Evolutionary conservation across 2,797 vertebrate genomes (phyloP).

Genomic region (Brotula barbata): DNA sequence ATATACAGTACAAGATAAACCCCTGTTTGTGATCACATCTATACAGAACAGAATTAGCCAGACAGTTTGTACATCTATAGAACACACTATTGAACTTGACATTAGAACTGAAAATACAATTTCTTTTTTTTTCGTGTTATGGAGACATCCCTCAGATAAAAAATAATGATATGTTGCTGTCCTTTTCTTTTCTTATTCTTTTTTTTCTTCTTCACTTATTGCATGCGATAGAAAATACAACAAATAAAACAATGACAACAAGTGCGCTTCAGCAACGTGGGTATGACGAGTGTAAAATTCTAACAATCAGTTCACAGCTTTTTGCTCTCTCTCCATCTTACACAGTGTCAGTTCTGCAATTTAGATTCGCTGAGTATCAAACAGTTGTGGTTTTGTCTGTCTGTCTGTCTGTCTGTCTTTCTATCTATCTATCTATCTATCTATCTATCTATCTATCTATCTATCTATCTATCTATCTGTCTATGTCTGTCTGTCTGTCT

Average conservation of each 20-base stretch:
- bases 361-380: constrained; percentile 80
- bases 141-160: constrained; percentile 73
- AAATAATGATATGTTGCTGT: constrained; percentile 73
- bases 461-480: constrained; percentile 70
- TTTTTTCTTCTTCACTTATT: constrained; percentile 75
- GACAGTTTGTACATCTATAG: constrained; percentile 80
- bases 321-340: constrained; percentile 84
- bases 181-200: constrained; percentile 47
- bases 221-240: constrained; percentile 82
- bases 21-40: constrained; percentile 78
- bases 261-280: constrained; percentile 68
- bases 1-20: constrained; percentile 82
- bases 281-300: constrained; percentile 70
- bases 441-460: constrained; percentile 68
- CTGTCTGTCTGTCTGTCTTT: constrained; percentile 66
- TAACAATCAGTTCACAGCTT: constrained; percentile 80
- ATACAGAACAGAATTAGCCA: constrained; percentile 80
- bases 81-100: constrained; percentile 79
- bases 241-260: constrained; percentile 70
- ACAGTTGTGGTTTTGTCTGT: constrained; percentile 67
- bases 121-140: constrained; percentile 63
- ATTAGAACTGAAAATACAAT: constrained; percentile 76
- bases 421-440: constrained; percentile 58
- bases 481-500: constrained; percentile 64
- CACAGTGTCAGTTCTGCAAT: constrained; percentile 94